Conservation (phyloP, 2,888 invertebrate species). For the Cosmia trapezina region DNA sequence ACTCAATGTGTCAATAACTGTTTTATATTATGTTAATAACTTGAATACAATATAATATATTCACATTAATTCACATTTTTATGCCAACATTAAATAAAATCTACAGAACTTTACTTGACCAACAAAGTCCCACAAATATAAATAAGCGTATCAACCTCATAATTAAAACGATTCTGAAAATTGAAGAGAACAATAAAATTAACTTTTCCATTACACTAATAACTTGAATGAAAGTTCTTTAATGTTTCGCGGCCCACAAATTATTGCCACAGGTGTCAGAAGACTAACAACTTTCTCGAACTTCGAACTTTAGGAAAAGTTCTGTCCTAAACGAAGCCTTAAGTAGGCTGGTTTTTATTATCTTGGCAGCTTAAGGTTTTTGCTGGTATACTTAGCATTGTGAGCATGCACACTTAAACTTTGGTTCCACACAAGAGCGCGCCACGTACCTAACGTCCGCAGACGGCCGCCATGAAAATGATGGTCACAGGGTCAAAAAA, state of each 20-base stretch:
- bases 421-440: no score
- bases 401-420: no score
- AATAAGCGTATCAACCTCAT: background rate
- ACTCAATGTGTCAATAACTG: no score
- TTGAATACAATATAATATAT: background rate
- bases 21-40: background rate
- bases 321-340: constrained; percentile 42
- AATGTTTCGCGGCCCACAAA: constrained; percentile 55
- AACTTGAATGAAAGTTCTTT: constrained; percentile 46
- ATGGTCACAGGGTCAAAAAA: no score
- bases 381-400: no score
- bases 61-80: background rate
- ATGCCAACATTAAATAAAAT: background rate
- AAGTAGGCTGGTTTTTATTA: constrained; percentile 41
- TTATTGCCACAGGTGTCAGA: constrained; percentile 58
- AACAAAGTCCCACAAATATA: background rate
- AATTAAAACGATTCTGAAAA: constrained; percentile 15
- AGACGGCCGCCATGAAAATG: no score
- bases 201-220: constrained; percentile 56
- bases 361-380: constrained; percentile 3
- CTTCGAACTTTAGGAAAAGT: constrained; percentile 43
- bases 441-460: no score
- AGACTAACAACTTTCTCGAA: constrained; percentile 51
- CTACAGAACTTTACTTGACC: background rate
- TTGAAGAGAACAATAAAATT: constrained; percentile 42